phyloP scores from a whole-genome alignment of 2,797 vertebrate species.

The Gouania willdenowi region DNA sequence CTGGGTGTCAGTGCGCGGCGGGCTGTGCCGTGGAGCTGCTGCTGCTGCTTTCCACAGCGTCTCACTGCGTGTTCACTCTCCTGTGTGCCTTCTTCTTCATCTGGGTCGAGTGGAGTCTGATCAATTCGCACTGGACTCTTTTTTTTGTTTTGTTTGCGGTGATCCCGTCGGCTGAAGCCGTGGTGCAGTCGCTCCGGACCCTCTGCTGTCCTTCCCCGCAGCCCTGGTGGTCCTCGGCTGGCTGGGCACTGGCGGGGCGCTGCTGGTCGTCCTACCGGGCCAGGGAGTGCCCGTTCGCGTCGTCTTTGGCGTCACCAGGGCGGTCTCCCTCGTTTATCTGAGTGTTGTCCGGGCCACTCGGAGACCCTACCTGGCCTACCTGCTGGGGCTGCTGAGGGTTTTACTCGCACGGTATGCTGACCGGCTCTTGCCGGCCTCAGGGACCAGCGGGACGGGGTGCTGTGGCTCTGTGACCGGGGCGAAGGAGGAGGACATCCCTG shows the following conservation, averaged over 20 bases:
- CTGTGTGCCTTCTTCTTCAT: slow-evolving; percentile 79
- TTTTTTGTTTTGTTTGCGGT: slow-evolving; percentile 71
- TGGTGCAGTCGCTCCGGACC: slow-evolving; percentile 74
- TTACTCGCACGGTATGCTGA: slow-evolving; percentile 83
- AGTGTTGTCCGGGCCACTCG: slow-evolving; percentile 78
- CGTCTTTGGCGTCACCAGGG: slow-evolving; percentile 78
- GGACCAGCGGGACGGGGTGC: slow-evolving; percentile 75
- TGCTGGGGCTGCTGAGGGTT: slow-evolving; percentile 82
- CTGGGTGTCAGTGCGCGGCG: slow-evolving; percentile 42
- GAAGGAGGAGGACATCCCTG: slow-evolving; percentile 80
- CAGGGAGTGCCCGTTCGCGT: slow-evolving; percentile 81
- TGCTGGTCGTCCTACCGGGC: slow-evolving; percentile 79
- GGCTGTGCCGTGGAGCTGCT: slow-evolving; percentile 61
- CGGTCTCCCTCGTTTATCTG: slow-evolving; percentile 76
- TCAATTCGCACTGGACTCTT: slow-evolving; percentile 71
- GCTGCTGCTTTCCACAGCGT: slow-evolving; percentile 56
- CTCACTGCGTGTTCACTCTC: slow-evolving; percentile 66
- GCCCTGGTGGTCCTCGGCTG: slow-evolving; percentile 83
- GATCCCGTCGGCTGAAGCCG: slow-evolving; percentile 82
- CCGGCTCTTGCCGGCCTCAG: slow-evolving; percentile 77
- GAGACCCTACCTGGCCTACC: slow-evolving; percentile 87
- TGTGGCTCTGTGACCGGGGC: slow-evolving; percentile 75
- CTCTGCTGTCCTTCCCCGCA: slow-evolving; percentile 72
- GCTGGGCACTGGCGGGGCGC: slow-evolving; percentile 81
- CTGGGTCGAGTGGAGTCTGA: slow-evolving; percentile 77